These are phyloP conservation scores for Zaprionus taronus DNA, from an alignment of 1,140 invertebrate genomes.

Conservation along the genomic window DNA sequence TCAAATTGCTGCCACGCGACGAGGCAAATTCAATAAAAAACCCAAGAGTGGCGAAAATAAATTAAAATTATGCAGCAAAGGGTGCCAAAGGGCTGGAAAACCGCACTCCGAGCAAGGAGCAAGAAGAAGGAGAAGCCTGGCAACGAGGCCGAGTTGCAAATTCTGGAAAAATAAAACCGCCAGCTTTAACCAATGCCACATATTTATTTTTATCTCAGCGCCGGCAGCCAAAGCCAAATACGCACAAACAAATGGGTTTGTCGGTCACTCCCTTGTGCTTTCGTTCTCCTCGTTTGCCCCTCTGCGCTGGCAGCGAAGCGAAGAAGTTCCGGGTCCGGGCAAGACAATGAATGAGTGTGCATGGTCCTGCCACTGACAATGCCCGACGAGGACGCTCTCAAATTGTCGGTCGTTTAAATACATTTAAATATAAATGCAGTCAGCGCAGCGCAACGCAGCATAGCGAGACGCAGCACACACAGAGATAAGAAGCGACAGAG, in stretches of 20 bases:
- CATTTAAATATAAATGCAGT: conserved; percentile 81
- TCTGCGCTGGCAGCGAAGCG: neutral
- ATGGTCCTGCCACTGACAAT: conserved; percentile 53
- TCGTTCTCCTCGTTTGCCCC: neutral
- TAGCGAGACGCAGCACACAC: neutral
- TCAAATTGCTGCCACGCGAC: conserved; percentile 16
- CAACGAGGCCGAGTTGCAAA: neutral
- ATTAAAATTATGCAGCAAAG: conserved; percentile 72
- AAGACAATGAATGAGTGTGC: conserved; percentile 75
- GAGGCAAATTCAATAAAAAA: conserved; percentile 45
- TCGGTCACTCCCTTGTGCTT: neutral
- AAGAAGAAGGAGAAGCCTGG: neutral
- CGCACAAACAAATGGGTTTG: conserved; percentile 68
- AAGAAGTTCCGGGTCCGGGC: conserved; percentile 1
- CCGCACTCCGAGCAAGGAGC: conserved; percentile 15
- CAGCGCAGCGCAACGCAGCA: conserved; percentile 29
- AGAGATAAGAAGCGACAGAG: conserved; percentile 62
- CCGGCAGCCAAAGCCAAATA: conserved; percentile 62
- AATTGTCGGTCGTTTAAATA: conserved; percentile 83
- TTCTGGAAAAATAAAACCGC: conserved; percentile 56
- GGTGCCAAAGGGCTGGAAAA: conserved; percentile 1
- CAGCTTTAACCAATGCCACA: conserved; percentile 73
- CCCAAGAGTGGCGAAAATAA: conserved; percentile 52
- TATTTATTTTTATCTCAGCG: conserved; percentile 81
- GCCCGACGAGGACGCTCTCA: conserved; percentile 66